Base-by-base conservation (phyloP, 2,797 vertebrate species). In the Pseudochirops corinnae region DNA sequence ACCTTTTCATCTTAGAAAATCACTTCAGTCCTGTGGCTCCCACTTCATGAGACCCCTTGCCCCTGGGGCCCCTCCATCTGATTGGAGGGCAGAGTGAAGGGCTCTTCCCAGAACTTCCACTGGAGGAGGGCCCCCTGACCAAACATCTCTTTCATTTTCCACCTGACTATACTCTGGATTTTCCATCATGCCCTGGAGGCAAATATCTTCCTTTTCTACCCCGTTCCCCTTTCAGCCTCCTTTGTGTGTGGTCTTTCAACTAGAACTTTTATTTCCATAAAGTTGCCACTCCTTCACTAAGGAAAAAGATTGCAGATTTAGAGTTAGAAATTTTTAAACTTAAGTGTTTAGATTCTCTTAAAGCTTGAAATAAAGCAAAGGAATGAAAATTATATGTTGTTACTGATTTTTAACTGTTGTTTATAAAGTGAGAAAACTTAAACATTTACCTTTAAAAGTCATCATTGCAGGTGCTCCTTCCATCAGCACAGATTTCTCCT, bases 301-400 rank as follows among this genome's bases (percentile, higher is more conserved):
- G 62, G 33, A 13, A 74, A 74, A 74, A 18, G 33, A 74, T 74
- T 14, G 18, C 62, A 74, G 33, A n/a, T 74, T n/a, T 74, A 74
- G 33, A 21, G 1, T 58, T 58, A 26, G 28, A 58, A 29, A 2
- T 91, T 96, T 97, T 92, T 31, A 62, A 96, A 91, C 92, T 92
- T 96, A 28, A 4, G 10, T 94, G 12, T 90, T 96, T 96, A 93
- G 2, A 33, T 5, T 60, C 52, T 50, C 10, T 6, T 96, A 28
- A 14, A 96, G 93, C 26, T 90, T 94, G 12, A 92, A 97, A 92
- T 16, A 58, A 58, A 58, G 28, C 26, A 62, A 93, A 94, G 91
- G 10, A 31, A 90, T 56, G 18, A 93, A 57, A 90, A 53, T 58
- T 24, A 39, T 26, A 50, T 26, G 24, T 46, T 87, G 74, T 21